Conservation (phyloP, 2,888 invertebrate genomes). For the Lithosia quadra region DNA sequence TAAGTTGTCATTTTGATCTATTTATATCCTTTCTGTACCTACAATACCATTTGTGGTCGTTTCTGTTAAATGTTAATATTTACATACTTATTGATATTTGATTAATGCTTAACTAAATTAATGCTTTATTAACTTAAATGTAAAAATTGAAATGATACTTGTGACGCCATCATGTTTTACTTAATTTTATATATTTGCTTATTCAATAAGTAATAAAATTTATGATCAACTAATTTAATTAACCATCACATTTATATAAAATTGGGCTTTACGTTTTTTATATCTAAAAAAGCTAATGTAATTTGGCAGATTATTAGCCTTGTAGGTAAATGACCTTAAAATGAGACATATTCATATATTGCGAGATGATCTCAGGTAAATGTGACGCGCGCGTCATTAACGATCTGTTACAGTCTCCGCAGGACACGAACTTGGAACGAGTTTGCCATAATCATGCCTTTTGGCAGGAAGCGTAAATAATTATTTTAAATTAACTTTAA, state of each 20-base stretch:
- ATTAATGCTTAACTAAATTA: too few species aligned
- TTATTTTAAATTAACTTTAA: slow-evolving; percentile 26
- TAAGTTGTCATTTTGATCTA: too few species aligned
- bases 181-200: too few species aligned
- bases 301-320: slow-evolving; percentile 6
- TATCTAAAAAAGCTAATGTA: not conserved
- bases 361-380: slow-evolving; percentile 45
- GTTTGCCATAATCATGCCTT: slow-evolving; percentile 24
- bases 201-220: not conserved
- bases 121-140: too few species aligned
- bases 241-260: not conserved
- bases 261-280: not conserved
- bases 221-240: not conserved
- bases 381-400: slow-evolving; percentile 33
- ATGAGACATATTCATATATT: slow-evolving; percentile 28
- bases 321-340: not conserved
- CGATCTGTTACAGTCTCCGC: slow-evolving; percentile 19
- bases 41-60: too few species aligned
- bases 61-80: too few species aligned
- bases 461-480: slow-evolving; percentile 28
- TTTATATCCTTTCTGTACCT: too few species aligned
- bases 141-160: too few species aligned
- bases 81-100: too few species aligned
- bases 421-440: slow-evolving; percentile 14
- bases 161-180: too few species aligned